A percentile compares a stretch with the other conserved stretches of the same genome.
These are phyloP conservation scores for Etheostoma spectabile DNA, from an alignment of 2,113 vertebrate genomes.

Conservation along the genomic window DNA sequence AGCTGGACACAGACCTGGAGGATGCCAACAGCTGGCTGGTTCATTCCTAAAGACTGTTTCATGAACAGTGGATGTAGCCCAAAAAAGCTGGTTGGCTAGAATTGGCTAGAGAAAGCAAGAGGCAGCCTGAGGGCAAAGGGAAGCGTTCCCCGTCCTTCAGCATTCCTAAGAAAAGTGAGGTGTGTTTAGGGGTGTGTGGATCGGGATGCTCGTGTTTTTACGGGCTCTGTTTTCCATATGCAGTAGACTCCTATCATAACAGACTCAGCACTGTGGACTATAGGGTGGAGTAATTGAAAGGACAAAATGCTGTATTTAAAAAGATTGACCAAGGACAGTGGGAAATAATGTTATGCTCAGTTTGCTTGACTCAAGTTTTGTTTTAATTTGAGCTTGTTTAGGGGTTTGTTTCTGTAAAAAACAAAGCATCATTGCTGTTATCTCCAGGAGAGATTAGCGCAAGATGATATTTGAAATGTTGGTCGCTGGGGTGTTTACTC, in stretches of 20 bases:
- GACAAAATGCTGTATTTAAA: conserved; percentile 73
- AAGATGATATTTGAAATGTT: conserved; percentile 39
- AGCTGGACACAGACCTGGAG: conserved; percentile 87
- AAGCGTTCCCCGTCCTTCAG: conserved; percentile 21
- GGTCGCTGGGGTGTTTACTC: conserved; percentile 32
- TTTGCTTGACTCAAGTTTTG: conserved; percentile 55
- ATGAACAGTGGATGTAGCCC: conserved; percentile 22
- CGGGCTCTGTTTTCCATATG: conserved; percentile 50
- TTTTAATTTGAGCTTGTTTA: conserved; percentile 62
- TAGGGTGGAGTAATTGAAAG: conserved; percentile 49
- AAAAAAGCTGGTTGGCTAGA: conserved; percentile 26
- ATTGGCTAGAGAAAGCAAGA: conserved; percentile 39
- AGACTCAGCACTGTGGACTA: conserved; percentile 52
- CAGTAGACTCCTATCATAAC: conserved; percentile 42
- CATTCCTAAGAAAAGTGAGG: conserved; percentile 59
- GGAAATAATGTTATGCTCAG: conserved; percentile 59
- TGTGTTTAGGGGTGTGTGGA: conserved; percentile 51
- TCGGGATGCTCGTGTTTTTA: conserved; percentile 63
- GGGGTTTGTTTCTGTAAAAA: conserved; percentile 21
- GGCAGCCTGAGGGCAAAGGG: conserved; percentile 45
- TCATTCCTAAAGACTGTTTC: conserved; percentile 71
- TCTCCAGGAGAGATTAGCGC: conserved; percentile 79
- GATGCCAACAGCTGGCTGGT: conserved; percentile 86
- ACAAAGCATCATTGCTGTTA: conserved; percentile 25
- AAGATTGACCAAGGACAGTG: conserved; percentile 48